A percentile compares a stretch with the other conserved stretches of the same genome.
Evolutionary conservation across 1,140 invertebrate genomes (phyloP).

Genomic region (Trissolcus basalis): DNA sequence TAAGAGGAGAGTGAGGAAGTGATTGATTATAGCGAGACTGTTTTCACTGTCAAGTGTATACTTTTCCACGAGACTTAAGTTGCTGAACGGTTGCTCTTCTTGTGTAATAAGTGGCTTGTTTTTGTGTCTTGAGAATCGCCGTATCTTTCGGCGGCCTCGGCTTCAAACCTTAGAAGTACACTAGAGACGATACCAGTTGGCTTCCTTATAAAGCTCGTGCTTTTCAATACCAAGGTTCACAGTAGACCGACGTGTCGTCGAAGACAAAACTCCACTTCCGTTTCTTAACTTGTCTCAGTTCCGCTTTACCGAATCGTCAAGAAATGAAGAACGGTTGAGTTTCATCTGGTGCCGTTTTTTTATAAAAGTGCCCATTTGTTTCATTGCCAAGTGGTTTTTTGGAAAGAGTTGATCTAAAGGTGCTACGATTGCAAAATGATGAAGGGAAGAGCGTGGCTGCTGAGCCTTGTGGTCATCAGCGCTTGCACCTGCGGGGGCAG

Average conservation of each 20-base stretch:
- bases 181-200: constrained; percentile 58
- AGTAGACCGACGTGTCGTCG: constrained; percentile 30
- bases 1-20: not conserved
- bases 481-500: constrained; percentile 69
- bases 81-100: constrained; percentile 31
- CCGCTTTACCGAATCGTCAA: constrained; percentile 12
- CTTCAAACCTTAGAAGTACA: constrained; percentile 68
- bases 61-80: constrained; percentile 7
- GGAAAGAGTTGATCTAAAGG: too few species aligned
- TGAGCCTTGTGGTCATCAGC: constrained; percentile 57
- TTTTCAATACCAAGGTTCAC: constrained; percentile 70
- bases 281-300: constrained; percentile 16
- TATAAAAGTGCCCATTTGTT: not conserved
- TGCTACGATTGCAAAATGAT: constrained; percentile 14
- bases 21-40: too few species aligned
- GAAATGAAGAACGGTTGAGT: not conserved
- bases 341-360: not conserved
- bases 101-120: constrained; percentile 51
- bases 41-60: constrained; percentile 16
- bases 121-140: constrained; percentile 54
- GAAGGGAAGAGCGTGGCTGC: constrained; percentile 40
- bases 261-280: constrained; percentile 7
- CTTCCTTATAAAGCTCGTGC: constrained; percentile 68
- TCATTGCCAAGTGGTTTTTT: too few species aligned
- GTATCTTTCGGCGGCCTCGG: constrained; percentile 38